Percentiles rank a stretch among this genome's conserved stretches.
Evolutionary conservation across 2,888 invertebrate genomes (phyloP).

Genomic region (Caenorhabditis imperialis): DNA sequence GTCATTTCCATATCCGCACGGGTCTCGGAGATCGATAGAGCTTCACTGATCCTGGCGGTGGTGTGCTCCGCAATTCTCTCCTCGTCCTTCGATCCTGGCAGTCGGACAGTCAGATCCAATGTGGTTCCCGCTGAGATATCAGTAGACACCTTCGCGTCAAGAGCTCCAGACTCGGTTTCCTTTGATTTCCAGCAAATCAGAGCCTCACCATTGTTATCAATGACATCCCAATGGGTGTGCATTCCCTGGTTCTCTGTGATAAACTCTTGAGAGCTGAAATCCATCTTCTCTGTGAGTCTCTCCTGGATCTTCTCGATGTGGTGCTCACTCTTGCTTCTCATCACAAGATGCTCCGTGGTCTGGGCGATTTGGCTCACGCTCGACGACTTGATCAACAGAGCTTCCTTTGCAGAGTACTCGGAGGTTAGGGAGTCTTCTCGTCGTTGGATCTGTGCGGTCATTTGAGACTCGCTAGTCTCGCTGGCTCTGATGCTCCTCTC

Average conservation of each 20-base stretch:
- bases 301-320: slow-evolving; percentile 45
- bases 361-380: slow-evolving; percentile 36
- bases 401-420: slow-evolving; percentile 19
- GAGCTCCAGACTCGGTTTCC: slow-evolving; percentile 17
- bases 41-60: slow-evolving; percentile 15
- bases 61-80: slow-evolving; percentile 28
- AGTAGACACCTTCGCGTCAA: slow-evolving; percentile 35
- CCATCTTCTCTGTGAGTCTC: slow-evolving; percentile 19
- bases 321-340: slow-evolving; percentile 48
- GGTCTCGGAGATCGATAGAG: slow-evolving; percentile 35
- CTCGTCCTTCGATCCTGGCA: slow-evolving; percentile 35
- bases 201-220: slow-evolving; percentile 57
- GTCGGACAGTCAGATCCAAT: slow-evolving; percentile 56
- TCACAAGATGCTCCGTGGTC: slow-evolving; percentile 36
- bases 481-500: slow-evolving; percentile 36
- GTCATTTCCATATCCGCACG: slow-evolving; percentile 50
- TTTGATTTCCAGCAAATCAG: slow-evolving; percentile 57
- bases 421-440: slow-evolving; percentile 37
- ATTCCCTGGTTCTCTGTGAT: slow-evolving; percentile 51
- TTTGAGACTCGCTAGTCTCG: slow-evolving; percentile 32
- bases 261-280: slow-evolving; percentile 56
- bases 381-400: slow-evolving; percentile 30
- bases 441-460: slow-evolving; percentile 36
- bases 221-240: slow-evolving; percentile 59
- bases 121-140: slow-evolving; percentile 48